Base-by-base conservation (phyloP, 2,888 invertebrate species). In the Cephus pulcher region DNA sequence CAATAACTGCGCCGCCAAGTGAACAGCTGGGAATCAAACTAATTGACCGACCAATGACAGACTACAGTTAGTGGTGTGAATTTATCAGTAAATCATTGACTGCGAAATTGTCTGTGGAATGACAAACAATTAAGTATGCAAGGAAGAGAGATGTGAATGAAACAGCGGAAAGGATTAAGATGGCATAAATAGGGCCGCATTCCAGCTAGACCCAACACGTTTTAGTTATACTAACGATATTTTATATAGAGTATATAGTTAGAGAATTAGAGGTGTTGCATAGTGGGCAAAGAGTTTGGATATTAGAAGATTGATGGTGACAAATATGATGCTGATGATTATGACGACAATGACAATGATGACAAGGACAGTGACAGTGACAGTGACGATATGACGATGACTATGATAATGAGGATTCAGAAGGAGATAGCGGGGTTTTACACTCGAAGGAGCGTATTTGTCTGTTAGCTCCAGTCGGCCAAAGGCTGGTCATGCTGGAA, bases 231-330 rank as follows among this genome's bases (percentile, higher is more conserved):
- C 90, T 90, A 90, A 91, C 91, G 86, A 91, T 91, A 91, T 91
- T 91, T 91, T 91, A 91, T 91, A 91, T 91, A 91, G 90, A 90
- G 89, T 90, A 91, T 91, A 91, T 91, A 91, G 90, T 89, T 91
- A 91, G 90, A 89, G 82, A 90, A 90, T 90, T 90, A 90, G 90
- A 85, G 86, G 86, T 88, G 89, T 89, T 89, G 87, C 85, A 85
- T 87, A 87, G 80, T 81, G 85, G 80, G 80, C 78, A 82, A 85
- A 84, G 82, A 35, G 23, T 34, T 73, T 35, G 30, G 71, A 69
- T 74, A 74, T 74, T 74, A 74, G 84, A 82, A 76, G 82, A 83
- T 82, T 80, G 71, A 56, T 56, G 23, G 23, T 6, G 56, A 56
- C 23, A 2, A 56, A 1, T 23, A 75, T 56, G 69, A 69, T 69